phyloP scores from a whole-genome alignment of 1,140 invertebrate genomes.

The Drosophila parabipectinata region DNA sequence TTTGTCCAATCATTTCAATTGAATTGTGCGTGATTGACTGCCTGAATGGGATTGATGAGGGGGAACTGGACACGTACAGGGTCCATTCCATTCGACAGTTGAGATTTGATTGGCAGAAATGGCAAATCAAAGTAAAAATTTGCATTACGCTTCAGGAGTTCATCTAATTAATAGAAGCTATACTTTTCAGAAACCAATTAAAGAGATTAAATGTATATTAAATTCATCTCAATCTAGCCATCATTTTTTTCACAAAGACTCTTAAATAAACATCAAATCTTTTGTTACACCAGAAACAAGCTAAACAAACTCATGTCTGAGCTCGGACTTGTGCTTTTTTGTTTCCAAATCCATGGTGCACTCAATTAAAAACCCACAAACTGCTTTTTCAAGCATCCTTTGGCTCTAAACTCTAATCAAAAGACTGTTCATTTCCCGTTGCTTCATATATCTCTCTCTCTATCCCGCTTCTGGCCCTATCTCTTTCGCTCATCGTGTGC shows the following conservation, averaged over 20 bases:
- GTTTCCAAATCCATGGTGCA: constrained; percentile 15
- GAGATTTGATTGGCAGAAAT: background rate
- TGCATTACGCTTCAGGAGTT: background rate
- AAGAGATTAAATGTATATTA: too few species aligned
- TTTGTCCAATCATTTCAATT: constrained; percentile 12
- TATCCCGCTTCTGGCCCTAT: background rate
- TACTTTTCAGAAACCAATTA: too few species aligned
- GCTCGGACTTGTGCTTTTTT: background rate
- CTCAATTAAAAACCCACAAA: constrained; percentile 66
- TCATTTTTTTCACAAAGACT: background rate
- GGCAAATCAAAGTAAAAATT: background rate
- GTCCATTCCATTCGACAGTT: background rate
- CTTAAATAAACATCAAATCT: background rate
- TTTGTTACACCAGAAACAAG: background rate
- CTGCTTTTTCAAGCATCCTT: constrained; percentile 33
- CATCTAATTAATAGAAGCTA: background rate
- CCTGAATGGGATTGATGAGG: constrained; percentile 5
- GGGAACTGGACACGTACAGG: background rate
- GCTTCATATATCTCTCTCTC: background rate
- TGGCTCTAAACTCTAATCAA: constrained; percentile 29
- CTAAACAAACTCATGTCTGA: background rate
- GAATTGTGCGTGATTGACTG: constrained; percentile 41
- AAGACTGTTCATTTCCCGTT: constrained; percentile 28
- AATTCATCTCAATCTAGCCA: too few species aligned
- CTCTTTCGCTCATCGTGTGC: background rate